These are phyloP conservation scores for Centroberyx gerrardi DNA, from an alignment of 2,797 vertebrate genomes.

Conservation along the genomic window DNA sequence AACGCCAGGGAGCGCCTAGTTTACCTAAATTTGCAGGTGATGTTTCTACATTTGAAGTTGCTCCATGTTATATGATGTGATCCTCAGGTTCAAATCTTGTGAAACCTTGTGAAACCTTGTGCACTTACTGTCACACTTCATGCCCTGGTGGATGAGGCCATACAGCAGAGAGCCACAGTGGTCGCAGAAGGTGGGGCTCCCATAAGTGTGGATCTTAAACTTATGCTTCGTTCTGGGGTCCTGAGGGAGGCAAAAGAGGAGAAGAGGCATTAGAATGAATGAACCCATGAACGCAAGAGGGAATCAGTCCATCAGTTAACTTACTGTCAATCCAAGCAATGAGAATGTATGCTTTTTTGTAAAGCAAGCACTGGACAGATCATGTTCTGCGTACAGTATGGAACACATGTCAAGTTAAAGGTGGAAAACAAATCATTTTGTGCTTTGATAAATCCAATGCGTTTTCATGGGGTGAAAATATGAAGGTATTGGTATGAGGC, in stretches of 20 bases:
- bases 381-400: no score
- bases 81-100: background rate
- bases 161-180: constrained; percentile 97
- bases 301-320: background rate
- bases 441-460: no score
- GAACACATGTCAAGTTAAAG: no score
- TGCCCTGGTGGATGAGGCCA: constrained; percentile 84
- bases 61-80: background rate
- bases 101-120: no score
- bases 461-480: no score
- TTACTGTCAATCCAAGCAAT: no score
- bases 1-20: no score
- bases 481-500: no score
- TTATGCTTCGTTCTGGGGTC: constrained; percentile 98
- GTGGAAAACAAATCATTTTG: no score
- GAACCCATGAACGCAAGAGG: background rate
- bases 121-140: constrained; percentile 84
- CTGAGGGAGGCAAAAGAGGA: constrained; percentile 71
- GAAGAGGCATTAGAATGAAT: background rate
- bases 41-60: background rate
- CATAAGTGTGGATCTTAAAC: constrained; percentile 98
- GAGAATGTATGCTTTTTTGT: no score
- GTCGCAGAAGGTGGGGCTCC: constrained; percentile 97
- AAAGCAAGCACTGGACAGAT: no score
- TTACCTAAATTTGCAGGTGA: background rate